phyloP scores from a whole-genome alignment of 2,113 vertebrate species.

The Nibea coibor region DNA sequence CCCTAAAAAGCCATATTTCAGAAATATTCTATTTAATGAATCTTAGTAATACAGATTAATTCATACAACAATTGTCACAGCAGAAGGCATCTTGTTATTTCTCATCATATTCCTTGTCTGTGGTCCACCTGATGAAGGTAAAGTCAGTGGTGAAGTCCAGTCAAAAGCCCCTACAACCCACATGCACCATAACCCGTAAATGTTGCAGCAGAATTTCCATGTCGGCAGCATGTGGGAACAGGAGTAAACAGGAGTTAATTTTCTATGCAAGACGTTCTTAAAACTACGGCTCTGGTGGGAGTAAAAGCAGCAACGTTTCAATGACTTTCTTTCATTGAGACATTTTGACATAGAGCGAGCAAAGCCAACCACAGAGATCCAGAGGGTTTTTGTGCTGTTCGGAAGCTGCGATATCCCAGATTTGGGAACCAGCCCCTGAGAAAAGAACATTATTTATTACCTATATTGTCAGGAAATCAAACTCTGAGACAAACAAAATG shows the following conservation, averaged over 20 bases:
- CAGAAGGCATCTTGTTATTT: slow-evolving; percentile 82
- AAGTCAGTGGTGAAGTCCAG: slow-evolving; percentile 61
- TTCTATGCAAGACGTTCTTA: slow-evolving; percentile 47
- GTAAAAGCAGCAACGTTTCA: slow-evolving; percentile 59
- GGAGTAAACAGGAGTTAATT: slow-evolving; percentile 11
- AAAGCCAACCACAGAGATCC: background rate
- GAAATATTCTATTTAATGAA: slow-evolving; percentile 73
- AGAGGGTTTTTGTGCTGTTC: slow-evolving; percentile 35
- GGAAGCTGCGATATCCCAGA: background rate
- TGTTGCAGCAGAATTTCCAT: slow-evolving; percentile 43
- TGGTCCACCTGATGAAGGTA: slow-evolving; percentile 46
- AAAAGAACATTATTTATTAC: slow-evolving; percentile 3
- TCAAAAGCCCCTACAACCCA: slow-evolving; percentile 37
- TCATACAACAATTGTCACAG: slow-evolving; percentile 82
- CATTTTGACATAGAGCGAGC: slow-evolving; percentile 19
- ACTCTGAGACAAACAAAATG: slow-evolving; percentile 27
- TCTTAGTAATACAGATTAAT: slow-evolving; percentile 77
- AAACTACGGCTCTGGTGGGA: slow-evolving; percentile 35
- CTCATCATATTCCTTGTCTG: slow-evolving; percentile 56
- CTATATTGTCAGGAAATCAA: background rate
- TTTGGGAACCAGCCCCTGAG: background rate
- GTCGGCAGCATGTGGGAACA: slow-evolving; percentile 36
- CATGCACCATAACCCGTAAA: slow-evolving; percentile 57
- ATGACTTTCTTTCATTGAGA: slow-evolving; percentile 1
- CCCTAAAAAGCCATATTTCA: slow-evolving; percentile 71